Evolutionary conservation across 2,797 vertebrate species (phyloP), one percentile per base, ranked within the genome.

Genomic region (Psittacula echo): DNA sequence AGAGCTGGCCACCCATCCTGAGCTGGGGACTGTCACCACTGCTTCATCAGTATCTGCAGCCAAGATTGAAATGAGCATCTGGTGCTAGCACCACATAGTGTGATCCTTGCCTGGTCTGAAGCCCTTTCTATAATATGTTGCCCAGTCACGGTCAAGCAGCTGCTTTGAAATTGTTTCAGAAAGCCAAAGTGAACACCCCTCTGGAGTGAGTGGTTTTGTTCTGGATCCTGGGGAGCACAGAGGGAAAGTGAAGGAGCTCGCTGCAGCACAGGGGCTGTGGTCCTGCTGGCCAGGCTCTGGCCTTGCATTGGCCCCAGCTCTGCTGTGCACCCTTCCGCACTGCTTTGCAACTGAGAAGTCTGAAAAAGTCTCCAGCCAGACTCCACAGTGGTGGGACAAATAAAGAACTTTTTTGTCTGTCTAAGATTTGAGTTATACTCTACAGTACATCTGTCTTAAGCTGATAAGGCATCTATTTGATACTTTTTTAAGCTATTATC

Each of bases 261-360:
- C 75, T 51, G 64, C 11, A 42, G 60, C 1, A 1, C 29, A 32
- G n/a, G 41, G 32, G 20, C n/a, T 79, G 22, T 2, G 8, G 54
- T 39, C 67, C 9, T 0, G 1, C 50, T 70, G 79, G 79, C 16
- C 34, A 50, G 68, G 47, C 13, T 6, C n/a, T 41, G 62, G 32
- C 21, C 45, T 79, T 0, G 0, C 8, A 12, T 72, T 20, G 5
- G 26, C 29, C 66, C 4, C 24, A 64, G 56, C 29, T 16, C n/a
- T 44, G 42, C 39, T 71, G 26, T 41, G 48, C 47, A 79, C 30
- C 75, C 7, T 56, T 79, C 89, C 47, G 29, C 47, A 42, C 21
- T 44, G 23, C 56, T 91, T 37, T 82, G 47, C 44, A 60, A 66
- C 13, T 1, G 1, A 74, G 45, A 42, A 85, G 44, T 39, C 62